Evolutionary conservation across 1,140 invertebrate genomes (phyloP).

Genomic region (Lordiphosa mommai): DNA sequence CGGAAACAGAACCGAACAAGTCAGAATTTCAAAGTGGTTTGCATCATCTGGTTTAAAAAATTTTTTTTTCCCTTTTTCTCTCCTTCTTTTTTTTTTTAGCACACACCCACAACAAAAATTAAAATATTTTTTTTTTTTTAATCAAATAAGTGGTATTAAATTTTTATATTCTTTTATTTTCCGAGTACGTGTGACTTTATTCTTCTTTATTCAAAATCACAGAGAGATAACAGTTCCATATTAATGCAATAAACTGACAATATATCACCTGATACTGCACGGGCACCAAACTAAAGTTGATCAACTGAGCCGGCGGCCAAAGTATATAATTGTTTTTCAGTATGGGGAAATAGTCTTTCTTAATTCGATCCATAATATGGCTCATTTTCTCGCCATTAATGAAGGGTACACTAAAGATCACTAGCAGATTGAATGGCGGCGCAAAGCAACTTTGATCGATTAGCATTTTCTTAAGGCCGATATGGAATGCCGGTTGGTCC

Average conservation of each 20-base stretch:
- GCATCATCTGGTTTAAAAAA: no score
- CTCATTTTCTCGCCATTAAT: conserved; percentile 83
- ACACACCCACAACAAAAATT: no score
- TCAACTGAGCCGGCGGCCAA: conserved; percentile 91
- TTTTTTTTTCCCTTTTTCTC: no score
- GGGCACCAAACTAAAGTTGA: conserved; percentile 91
- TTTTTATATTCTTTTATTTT: no score
- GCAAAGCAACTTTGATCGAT: conserved; percentile 87
- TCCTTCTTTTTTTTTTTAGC: no score
- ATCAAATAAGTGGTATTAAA: no score
- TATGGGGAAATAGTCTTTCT: conserved; percentile 85
- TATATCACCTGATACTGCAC: conserved; percentile 89
- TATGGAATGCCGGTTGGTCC: conserved; percentile 7
- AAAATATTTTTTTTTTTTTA: no score
- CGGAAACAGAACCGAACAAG: no score
- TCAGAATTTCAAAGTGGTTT: no score
- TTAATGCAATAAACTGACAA: conserved; percentile 88
- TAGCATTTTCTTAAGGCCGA: conserved; percentile 80
- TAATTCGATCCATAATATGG: conserved; percentile 82
- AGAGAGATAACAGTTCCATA: conserved; percentile 91
- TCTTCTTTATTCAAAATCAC: conserved; percentile 36
- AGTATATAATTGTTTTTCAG: conserved; percentile 88
- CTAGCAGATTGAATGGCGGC: conserved; percentile 83
- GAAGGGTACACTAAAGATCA: conserved; percentile 82
- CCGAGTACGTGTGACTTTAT: no score